These are phyloP conservation scores for Euplexia lucipara DNA, from an alignment of 2,888 invertebrate species.

Conservation along the genomic window DNA sequence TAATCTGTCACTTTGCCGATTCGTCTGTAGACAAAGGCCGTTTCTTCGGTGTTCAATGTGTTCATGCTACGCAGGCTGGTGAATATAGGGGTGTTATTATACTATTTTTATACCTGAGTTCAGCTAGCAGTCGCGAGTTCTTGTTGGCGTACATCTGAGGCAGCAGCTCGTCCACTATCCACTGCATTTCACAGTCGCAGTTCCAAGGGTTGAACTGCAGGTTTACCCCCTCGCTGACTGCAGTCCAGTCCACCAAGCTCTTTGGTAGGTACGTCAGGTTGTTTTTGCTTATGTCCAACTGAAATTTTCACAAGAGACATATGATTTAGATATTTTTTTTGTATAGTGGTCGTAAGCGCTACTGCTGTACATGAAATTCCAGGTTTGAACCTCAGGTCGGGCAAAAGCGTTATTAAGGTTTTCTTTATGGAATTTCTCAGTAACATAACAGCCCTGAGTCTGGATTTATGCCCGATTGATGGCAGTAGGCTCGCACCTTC, in stretches of 20 bases:
- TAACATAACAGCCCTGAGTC: no score
- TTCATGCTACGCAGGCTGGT: no score
- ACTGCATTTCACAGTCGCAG: conserved; percentile 91
- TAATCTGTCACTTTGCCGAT: no score
- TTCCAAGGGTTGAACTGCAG: conserved; percentile 92
- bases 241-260: conserved; percentile 81
- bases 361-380: no score
- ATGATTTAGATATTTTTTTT: neutral
- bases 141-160: conserved; percentile 85
- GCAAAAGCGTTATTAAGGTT: no score
- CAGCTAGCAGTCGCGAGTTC: conserved; percentile 83
- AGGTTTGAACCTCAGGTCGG: no score
- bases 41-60: no score
- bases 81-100: neutral
- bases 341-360: no score
- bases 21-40: no score
- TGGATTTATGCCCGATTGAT: no score
- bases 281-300: conserved; percentile 92
- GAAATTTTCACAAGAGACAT: conserved; percentile 40
- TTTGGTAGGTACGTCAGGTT: conserved; percentile 82
- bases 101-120: conserved; percentile 87
- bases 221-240: conserved; percentile 84
- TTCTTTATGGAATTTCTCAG: no score
- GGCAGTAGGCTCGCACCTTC: no score
- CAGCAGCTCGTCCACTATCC: conserved; percentile 90